These are phyloP conservation scores for Balaeniceps rex DNA, from an alignment of 2,113 vertebrate species.

Conservation along the genomic window DNA sequence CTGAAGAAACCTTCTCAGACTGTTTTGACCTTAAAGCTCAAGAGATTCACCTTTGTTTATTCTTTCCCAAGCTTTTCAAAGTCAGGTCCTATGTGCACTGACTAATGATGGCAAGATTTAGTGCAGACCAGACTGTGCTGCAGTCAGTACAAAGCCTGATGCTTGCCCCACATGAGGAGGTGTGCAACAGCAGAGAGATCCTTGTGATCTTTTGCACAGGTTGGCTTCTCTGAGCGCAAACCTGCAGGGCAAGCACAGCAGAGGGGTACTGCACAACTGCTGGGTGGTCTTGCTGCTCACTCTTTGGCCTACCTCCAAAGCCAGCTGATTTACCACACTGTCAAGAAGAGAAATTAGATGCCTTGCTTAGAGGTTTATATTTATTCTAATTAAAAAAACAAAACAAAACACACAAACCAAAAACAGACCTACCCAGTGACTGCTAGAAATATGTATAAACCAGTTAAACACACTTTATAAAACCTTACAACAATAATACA, in stretches of 20 bases:
- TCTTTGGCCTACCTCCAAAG: not conserved
- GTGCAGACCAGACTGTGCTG: not conserved
- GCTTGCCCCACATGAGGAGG: not conserved
- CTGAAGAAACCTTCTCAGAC: not conserved
- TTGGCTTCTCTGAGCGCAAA: not conserved
- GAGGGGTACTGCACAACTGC: not conserved
- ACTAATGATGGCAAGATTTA: not conserved
- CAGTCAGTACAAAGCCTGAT: not conserved
- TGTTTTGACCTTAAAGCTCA: not conserved
- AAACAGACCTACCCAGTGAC: not conserved
- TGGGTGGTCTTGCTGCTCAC: not conserved
- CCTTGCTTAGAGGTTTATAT: not conserved
- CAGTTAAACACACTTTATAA: conserved; percentile 41
- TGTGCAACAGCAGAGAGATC: not conserved
- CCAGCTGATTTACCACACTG: not conserved
- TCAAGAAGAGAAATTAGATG: not conserved
- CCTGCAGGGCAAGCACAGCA: not conserved
- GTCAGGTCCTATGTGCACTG: not conserved
- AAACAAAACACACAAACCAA: not conserved
- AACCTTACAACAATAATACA: conserved; percentile 36
- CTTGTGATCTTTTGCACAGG: not conserved
- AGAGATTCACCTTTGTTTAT: not conserved
- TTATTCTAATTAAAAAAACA: not conserved
- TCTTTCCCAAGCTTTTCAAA: not conserved
- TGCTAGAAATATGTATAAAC: conserved; percentile 16